Conservation (phyloP, 2,888 invertebrate genomes). For the Plemyria rubiginata region DNA sequence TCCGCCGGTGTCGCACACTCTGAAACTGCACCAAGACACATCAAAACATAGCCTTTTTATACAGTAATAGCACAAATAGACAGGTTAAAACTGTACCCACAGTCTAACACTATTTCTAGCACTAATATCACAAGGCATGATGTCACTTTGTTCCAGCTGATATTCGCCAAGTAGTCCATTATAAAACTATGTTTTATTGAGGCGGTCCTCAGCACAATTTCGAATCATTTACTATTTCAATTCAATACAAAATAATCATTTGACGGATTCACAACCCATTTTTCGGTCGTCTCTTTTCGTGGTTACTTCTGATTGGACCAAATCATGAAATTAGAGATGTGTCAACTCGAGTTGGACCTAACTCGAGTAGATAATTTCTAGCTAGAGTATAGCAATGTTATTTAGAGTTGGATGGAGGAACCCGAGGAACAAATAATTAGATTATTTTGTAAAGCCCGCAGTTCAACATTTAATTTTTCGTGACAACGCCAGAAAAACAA, state of each 20-base stretch:
- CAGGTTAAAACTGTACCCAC: slow-evolving; percentile 70
- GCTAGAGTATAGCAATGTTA: too few species aligned
- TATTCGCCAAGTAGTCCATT: slow-evolving; percentile 83
- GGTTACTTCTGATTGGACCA: slow-evolving; percentile 84
- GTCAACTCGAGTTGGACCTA: too few species aligned
- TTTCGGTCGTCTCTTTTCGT: slow-evolving; percentile 82
- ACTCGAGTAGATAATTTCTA: too few species aligned
- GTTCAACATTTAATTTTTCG: too few species aligned
- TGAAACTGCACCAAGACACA: slow-evolving; percentile 83
- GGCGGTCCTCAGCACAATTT: slow-evolving; percentile 60
- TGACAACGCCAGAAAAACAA: too few species aligned
- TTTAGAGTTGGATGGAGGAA: too few species aligned
- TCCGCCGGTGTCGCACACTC: slow-evolving; percentile 90
- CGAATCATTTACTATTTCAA: slow-evolving; percentile 59
- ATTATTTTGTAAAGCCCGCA: too few species aligned
- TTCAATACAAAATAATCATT: slow-evolving; percentile 72
- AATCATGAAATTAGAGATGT: slow-evolving; percentile 54
- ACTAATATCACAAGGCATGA: slow-evolving; percentile 88
- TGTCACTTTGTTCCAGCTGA: slow-evolving; percentile 86
- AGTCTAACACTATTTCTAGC: slow-evolving; percentile 88
- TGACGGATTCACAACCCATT: slow-evolving; percentile 78
- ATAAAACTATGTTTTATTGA: slow-evolving; percentile 65
- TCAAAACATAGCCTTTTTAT: slow-evolving; percentile 51
- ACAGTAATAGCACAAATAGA: slow-evolving; percentile 46
- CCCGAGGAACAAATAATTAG: too few species aligned